Evolutionary conservation across 2,797 vertebrate genomes (phyloP), one percentile per base, ranked within the genome.

Genomic region (Odontamblyopus lacepedii): DNA sequence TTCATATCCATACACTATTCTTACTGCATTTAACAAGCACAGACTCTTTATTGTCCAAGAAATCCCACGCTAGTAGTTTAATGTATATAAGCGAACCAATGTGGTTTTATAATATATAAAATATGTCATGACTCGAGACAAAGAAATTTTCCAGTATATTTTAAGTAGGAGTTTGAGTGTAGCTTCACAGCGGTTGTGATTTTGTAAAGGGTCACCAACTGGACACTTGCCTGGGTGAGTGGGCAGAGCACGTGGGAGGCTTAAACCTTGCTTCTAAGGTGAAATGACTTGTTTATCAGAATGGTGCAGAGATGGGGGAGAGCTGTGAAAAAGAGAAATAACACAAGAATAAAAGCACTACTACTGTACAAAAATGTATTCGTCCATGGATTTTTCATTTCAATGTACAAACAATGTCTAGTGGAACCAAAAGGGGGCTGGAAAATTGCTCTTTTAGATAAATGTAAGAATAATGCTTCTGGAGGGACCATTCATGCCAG

Each of bases 101-200:
- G 2, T 57, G 23, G 5, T 53, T 57, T 19, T 11, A 23, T 23
- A 23, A n/a, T 56, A n/a, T 8, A 26, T 50, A 15, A 69, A 41
- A 27, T 2, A n/a, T 56, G 32, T 32, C 56, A 51, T 67, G 73
- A 38, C 12, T 69, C 19, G 19, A 69, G 53, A 74, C 2, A 61
- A 59, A 38, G 15, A 27, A 60, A 27, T 12, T 4, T 51, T 51
- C 3, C 13, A 15, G 11, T 19, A 66, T 30, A 48, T 29, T 65
- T 65, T 65, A 64, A 64, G 63, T 64, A 65, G 38, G 63, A 50
- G 63, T 50, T 50, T 65, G 15, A 65, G 63, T 27, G 41, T 27
- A 48, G 41, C 26, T 66, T 66, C 41, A 19, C 26, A 50, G 38
- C 23, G 23, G 23, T 48, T 65, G 19, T 65, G 63, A 64, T 64